These are phyloP conservation scores for Palythoa grandiflora DNA, from an alignment of 92 coral and sea anemone genomes.

Conservation along the genomic window DNA sequence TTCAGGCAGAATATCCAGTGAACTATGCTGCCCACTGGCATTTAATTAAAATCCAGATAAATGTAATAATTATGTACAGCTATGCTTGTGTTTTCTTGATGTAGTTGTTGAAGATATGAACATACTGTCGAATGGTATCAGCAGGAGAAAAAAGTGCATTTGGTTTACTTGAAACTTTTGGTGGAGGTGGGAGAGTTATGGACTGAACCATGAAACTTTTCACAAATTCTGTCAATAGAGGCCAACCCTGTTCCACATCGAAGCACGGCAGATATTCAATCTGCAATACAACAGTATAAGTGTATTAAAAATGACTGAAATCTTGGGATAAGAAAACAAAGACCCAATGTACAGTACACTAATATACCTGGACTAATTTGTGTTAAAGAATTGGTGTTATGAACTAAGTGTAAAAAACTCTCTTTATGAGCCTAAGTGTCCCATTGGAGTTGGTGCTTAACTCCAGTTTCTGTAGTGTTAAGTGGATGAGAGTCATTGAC, in stretches of 20 bases:
- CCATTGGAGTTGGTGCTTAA: too few species aligned
- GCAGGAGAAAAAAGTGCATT: constrained; percentile 80
- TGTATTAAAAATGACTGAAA: background rate
- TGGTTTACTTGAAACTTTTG: constrained; percentile 76
- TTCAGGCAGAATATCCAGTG: too few species aligned
- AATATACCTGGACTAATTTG: too few species aligned
- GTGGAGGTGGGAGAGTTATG: constrained; percentile 75
- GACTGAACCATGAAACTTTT: constrained; percentile 85
- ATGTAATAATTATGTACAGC: background rate
- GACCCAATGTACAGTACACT: too few species aligned
- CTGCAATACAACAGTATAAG: constrained; percentile 50
- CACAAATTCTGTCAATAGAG: constrained; percentile 81
- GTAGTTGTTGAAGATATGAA: constrained; percentile 83
- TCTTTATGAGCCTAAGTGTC: too few species aligned
- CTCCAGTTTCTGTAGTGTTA: too few species aligned
- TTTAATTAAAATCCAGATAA: too few species aligned
- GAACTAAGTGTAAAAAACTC: background rate
- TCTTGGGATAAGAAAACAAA: background rate
- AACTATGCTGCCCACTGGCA: too few species aligned
- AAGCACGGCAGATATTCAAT: constrained; percentile 93
- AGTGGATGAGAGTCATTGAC: too few species aligned
- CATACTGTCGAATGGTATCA: constrained; percentile 85
- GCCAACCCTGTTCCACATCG: constrained; percentile 93
- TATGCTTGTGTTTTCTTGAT: constrained; percentile 58
- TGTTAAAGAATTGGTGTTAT: too few species aligned